These are phyloP conservation scores for Microcebus jonahi DNA, from an alignment of 2,113 vertebrate species.

Conservation along the genomic window DNA sequence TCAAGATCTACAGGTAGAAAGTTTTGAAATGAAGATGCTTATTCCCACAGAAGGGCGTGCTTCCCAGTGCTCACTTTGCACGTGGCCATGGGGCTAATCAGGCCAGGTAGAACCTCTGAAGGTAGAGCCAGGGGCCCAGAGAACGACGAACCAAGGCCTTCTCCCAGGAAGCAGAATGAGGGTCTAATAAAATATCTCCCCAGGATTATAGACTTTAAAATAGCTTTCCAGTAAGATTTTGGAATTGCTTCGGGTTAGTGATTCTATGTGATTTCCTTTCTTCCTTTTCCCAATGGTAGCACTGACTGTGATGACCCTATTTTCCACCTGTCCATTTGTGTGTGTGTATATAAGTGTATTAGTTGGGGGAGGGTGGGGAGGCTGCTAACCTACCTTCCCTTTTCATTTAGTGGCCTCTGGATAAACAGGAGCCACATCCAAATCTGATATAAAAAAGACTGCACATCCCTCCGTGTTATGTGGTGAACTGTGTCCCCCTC, in stretches of 20 bases:
- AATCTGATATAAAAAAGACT: not conserved
- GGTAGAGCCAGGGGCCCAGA: not conserved
- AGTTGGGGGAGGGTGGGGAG: not conserved
- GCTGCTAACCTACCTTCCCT: not conserved
- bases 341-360: rapidly evolving
- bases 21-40: not conserved
- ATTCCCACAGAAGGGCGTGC: not conserved
- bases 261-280: not conserved
- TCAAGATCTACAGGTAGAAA: not conserved
- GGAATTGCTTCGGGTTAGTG: not conserved
- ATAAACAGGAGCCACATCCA: not conserved
- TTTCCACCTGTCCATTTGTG: not conserved
- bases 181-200: not conserved
- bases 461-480: not conserved
- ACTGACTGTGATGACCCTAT: not conserved
- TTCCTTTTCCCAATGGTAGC: not conserved
- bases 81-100: not conserved
- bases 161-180: not conserved
- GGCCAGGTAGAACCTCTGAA: not conserved
- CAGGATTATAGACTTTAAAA: not conserved
- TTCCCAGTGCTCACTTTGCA: not conserved
- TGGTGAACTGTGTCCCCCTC: not conserved
- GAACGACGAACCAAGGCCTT: not conserved
- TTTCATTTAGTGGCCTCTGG: not conserved
- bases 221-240: not conserved